Percentiles rank a stretch among this genome's conserved stretches.
phyloP scores from a whole-genome alignment of 2,888 invertebrate species.

The Polyommatus icarus region DNA sequence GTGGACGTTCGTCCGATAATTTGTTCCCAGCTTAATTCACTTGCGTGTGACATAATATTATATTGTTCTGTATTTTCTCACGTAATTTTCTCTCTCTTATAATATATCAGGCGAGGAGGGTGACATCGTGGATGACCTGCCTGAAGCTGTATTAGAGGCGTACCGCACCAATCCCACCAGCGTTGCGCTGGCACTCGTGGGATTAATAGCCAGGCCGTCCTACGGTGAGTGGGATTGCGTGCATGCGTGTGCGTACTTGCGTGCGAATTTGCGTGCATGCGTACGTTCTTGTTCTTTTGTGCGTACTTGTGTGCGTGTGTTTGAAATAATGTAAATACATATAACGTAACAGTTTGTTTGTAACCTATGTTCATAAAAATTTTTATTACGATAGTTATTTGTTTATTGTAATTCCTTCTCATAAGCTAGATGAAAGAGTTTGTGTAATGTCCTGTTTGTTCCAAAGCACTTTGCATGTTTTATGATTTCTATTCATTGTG shows the following conservation, averaged over 20 bases:
- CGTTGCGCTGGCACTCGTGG: conserved; percentile 83
- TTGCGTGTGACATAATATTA: too few relatives aligned
- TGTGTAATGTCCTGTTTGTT: background rate
- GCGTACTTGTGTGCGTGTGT: background rate
- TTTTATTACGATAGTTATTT: too few relatives aligned
- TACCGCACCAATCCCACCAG: conserved; percentile 82
- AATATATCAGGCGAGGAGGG: conserved; percentile 54
- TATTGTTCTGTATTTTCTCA: too few relatives aligned
- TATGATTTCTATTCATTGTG: background rate
- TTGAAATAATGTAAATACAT: background rate
- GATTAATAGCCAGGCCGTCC: conserved; percentile 83
- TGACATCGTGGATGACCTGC: conserved; percentile 64
- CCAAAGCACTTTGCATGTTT: conserved; percentile 15
- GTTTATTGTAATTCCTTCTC: background rate
- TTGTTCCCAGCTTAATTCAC: too few relatives aligned
- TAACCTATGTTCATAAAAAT: too few relatives aligned
- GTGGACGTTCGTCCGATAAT: too few relatives aligned
- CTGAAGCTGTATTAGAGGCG: conserved; percentile 68
- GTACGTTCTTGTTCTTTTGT: background rate
- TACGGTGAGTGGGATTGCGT: conserved; percentile 73
- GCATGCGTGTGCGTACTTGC: background rate
- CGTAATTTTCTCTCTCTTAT: too few relatives aligned
- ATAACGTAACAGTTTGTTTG: background rate
- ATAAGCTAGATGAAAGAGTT: background rate
- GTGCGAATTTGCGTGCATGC: background rate